phyloP scores from a whole-genome alignment of 2,113 vertebrate species.

The Balaeniceps rex region DNA sequence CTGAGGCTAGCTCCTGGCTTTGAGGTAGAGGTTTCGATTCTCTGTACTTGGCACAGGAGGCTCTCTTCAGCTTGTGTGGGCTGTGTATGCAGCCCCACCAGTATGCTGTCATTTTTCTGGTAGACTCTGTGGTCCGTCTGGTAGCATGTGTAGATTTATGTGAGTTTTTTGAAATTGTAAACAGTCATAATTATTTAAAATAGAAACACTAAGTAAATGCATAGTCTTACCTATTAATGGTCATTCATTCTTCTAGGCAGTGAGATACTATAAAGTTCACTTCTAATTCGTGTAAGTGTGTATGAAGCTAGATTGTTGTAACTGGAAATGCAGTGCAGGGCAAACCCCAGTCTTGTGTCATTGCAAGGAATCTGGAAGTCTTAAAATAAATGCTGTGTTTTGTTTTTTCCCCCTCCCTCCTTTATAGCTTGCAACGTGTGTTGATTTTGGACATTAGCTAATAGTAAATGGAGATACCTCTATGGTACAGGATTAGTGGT shows the following conservation, averaged over 20 bases:
- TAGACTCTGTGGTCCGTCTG: not conserved
- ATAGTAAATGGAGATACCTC: not conserved
- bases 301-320: not conserved
- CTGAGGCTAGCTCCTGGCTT: not conserved
- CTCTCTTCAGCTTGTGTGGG: not conserved
- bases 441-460: not conserved
- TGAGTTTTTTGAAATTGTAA: not conserved
- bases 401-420: not conserved
- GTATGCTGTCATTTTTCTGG: not conserved
- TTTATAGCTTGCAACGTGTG: not conserved
- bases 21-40: not conserved
- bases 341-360: not conserved
- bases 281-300: not conserved
- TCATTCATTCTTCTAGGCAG: not conserved
- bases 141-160: not conserved
- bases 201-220: not conserved
- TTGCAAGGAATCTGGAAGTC: not conserved
- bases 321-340: not conserved
- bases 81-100: not conserved
- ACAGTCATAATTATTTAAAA: not conserved
- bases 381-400: not conserved
- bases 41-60: not conserved
- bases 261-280: not conserved
- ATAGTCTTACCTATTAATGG: not conserved
- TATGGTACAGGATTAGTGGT: not conserved